Percentiles rank a stretch among this genome's conserved stretches.
phyloP scores from a whole-genome alignment of 1,140 invertebrate genomes.

The Drosophila pallidifrons region DNA sequence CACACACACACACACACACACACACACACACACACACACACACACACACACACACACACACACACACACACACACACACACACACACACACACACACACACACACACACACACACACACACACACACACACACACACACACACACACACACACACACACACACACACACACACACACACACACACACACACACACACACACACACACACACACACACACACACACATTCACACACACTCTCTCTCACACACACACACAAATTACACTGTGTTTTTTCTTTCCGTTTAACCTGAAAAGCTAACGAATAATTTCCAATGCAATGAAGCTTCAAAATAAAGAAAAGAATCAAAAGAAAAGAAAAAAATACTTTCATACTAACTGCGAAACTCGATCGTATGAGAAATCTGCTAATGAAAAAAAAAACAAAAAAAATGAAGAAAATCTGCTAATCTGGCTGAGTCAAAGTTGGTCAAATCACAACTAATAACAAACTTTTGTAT shows the following conservation, averaged over 20 bases:
- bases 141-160: slow-evolving; percentile 22
- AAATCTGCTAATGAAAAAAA: slow-evolving; percentile 34
- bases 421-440: slow-evolving; percentile 38
- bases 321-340: slow-evolving; percentile 63
- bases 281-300: slow-evolving; percentile 46
- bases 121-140: slow-evolving; percentile 21
- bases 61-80: slow-evolving; percentile 22
- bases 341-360: slow-evolving; percentile 11
- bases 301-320: slow-evolving; percentile 81
- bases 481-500: slow-evolving; percentile 87
- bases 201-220: slow-evolving; percentile 29
- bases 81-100: slow-evolving; percentile 21
- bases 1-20: slow-evolving; percentile 21
- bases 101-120: slow-evolving; percentile 22
- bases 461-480: slow-evolving; percentile 87
- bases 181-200: slow-evolving; percentile 19
- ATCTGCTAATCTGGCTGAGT: slow-evolving; percentile 87
- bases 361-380: slow-evolving; percentile 30
- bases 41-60: slow-evolving; percentile 21
- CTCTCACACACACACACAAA: slow-evolving; percentile 2
- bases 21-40: slow-evolving; percentile 22
- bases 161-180: slow-evolving; percentile 21
- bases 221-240: slow-evolving; percentile 30
- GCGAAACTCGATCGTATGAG: slow-evolving; percentile 42
- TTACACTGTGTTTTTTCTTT: slow-evolving; percentile 36